Conservation (phyloP, 2,797 vertebrate genomes). For the Danio albolineatus region DNA sequence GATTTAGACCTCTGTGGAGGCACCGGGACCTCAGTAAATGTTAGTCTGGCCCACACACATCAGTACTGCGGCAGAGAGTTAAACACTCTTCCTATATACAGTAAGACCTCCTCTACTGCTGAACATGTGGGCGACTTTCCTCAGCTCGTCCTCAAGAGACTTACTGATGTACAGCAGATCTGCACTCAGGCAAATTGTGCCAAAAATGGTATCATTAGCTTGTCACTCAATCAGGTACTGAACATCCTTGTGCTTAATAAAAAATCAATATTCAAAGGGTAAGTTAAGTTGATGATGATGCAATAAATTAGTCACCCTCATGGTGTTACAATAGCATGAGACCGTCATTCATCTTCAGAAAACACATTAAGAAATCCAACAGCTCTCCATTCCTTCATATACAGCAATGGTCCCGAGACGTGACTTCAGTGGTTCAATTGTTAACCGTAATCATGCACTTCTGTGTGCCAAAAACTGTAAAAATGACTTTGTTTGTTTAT, state of each 20-base stretch:
- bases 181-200: slow-evolving; percentile 21
- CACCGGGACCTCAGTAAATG: slow-evolving; percentile 12
- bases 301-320: too few species aligned
- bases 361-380: too few species aligned
- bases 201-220: neutral
- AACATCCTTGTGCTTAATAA: neutral
- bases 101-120: slow-evolving; percentile 22
- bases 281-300: neutral
- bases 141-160: neutral
- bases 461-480: too few species aligned
- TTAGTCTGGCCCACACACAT: slow-evolving; percentile 31
- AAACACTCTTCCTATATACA: slow-evolving; percentile 12
- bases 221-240: neutral
- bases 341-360: too few species aligned
- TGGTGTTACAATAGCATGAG: too few species aligned
- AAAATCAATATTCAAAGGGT: neutral
- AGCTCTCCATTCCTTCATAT: too few species aligned
- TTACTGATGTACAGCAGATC: neutral
- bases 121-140: slow-evolving; percentile 20
- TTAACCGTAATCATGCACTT: too few species aligned
- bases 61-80: slow-evolving; percentile 8
- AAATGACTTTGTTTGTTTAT: too few species aligned
- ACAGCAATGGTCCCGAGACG: too few species aligned
- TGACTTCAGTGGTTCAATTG: too few species aligned
- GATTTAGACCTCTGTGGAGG: slow-evolving; percentile 21